phyloP scores from a whole-genome alignment of 1,140 invertebrate species.

The Drosophila littoralis region DNA sequence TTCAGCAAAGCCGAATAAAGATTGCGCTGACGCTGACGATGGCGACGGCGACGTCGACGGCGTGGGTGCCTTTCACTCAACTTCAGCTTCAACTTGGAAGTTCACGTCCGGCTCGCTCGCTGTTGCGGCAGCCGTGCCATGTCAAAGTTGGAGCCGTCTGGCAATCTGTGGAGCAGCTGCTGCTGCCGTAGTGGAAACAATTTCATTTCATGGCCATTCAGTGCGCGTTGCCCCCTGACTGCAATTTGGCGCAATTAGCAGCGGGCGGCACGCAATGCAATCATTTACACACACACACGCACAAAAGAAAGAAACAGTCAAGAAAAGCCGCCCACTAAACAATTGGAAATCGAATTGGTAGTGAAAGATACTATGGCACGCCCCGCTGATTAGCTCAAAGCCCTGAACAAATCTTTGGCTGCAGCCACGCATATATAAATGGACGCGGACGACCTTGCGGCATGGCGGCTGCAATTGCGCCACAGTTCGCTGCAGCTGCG shows the following conservation, averaged over 20 bases:
- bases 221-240: conserved; percentile 40
- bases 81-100: conserved; percentile 27
- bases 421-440: conserved; percentile 33
- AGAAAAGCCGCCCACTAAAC: conserved; percentile 37
- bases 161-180: conserved; percentile 23
- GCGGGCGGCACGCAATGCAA: conserved; percentile 44
- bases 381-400: conserved; percentile 15
- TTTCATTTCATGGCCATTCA: conserved; percentile 77
- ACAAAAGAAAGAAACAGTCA: background rate
- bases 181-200: conserved; percentile 64
- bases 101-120: conserved; percentile 34
- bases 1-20: conserved; percentile 29
- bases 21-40: conserved; percentile 11
- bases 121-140: conserved; percentile 45
- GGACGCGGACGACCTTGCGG: conserved; percentile 57
- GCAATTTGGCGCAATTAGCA: conserved; percentile 70
- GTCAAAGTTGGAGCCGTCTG: conserved; percentile 66
- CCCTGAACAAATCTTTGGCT: background rate
- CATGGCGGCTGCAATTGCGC: conserved; percentile 42
- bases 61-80: conserved; percentile 77
- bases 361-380: conserved; percentile 44
- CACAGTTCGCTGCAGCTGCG: conserved; percentile 34
- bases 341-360: conserved; percentile 16
- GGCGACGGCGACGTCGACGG: conserved; percentile 9
- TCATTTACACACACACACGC: conserved; percentile 12